These are phyloP conservation scores for Parus major DNA, from an alignment of 2,113 vertebrate species.

Conservation along the genomic window DNA sequence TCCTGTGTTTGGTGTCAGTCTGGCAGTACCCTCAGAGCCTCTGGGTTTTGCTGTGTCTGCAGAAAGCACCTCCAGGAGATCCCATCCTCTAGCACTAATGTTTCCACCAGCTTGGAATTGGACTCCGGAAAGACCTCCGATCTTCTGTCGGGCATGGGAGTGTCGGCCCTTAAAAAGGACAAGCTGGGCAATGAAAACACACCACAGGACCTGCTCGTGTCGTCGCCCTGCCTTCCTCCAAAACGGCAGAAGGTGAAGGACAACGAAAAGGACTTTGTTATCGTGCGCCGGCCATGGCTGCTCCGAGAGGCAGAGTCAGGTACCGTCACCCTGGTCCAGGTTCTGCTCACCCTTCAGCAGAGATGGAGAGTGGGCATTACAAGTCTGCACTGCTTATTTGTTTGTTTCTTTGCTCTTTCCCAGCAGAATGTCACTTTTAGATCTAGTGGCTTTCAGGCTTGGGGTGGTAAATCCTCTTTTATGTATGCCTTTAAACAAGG, in stretches of 20 bases:
- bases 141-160: slow-evolving; percentile 66
- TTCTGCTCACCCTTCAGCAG: fast-evolving
- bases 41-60: neutral
- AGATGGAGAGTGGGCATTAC: neutral
- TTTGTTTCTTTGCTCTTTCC: neutral
- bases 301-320: slow-evolving; percentile 70
- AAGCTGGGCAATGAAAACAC: slow-evolving; percentile 82
- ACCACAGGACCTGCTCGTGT: slow-evolving; percentile 77
- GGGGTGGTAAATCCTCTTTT: neutral
- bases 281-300: slow-evolving; percentile 76
- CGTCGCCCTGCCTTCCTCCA: slow-evolving; percentile 57
- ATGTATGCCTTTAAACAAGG: neutral
- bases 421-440: neutral
- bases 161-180: slow-evolving; percentile 70
- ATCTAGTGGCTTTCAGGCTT: neutral
- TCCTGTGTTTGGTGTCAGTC: too few relatives aligned
- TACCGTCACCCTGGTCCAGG: neutral
- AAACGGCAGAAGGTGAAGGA: slow-evolving; percentile 77
- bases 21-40: neutral
- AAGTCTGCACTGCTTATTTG: neutral
- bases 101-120: slow-evolving; percentile 49
- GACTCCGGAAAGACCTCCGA: slow-evolving; percentile 67
- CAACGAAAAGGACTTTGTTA: slow-evolving; percentile 73
- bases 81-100: slow-evolving; percentile 72
- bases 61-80: slow-evolving; percentile 85